Evolutionary conservation across 2,888 invertebrate genomes (phyloP).

Genomic region (Exocentrus adspersus): DNA sequence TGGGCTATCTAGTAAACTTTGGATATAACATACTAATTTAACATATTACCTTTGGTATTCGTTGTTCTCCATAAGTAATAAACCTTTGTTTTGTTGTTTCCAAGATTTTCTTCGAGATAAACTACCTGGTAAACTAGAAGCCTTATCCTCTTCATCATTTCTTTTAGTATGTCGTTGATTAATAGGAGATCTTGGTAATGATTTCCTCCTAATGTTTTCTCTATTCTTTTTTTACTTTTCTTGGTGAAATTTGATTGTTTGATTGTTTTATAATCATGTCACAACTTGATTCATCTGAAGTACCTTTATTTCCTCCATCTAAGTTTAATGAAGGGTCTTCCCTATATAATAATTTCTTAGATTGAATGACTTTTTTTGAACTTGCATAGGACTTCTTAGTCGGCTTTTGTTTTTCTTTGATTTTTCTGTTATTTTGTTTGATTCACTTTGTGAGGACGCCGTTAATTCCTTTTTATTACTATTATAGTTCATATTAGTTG

Average conservation of each 20-base stretch:
- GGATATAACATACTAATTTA: too few relatives aligned
- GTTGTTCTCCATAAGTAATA: conserved; percentile 13
- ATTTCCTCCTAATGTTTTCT: conserved; percentile 76
- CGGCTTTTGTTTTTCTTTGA: conserved; percentile 59
- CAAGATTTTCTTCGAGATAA: conserved; percentile 72
- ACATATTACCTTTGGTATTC: background rate
- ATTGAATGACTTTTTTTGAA: conserved; percentile 53
- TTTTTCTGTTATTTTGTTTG: conserved; percentile 54
- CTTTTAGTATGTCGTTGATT: conserved; percentile 59
- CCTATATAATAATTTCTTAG: conserved; percentile 43
- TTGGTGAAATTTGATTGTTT: conserved; percentile 63
- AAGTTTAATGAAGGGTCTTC: conserved; percentile 33
- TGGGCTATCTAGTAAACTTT: background rate
- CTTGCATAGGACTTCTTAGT: conserved; percentile 60
- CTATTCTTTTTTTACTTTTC: conserved; percentile 71
- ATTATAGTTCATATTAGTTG: conserved; percentile 37
- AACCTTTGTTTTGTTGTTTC: conserved; percentile 19
- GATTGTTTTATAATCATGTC: conserved; percentile 46
- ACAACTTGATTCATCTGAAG: conserved; percentile 65
- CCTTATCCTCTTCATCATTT: conserved; percentile 56
- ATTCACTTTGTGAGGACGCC: conserved; percentile 52
- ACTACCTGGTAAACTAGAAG: conserved; percentile 63
- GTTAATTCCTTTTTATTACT: conserved; percentile 42
- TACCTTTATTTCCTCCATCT: conserved; percentile 49
- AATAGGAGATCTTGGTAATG: conserved; percentile 70